Evolutionary conservation across 2,113 vertebrate genomes (phyloP), one percentile per base, ranked within the genome.

Genomic region (Pedionomus torquatus): DNA sequence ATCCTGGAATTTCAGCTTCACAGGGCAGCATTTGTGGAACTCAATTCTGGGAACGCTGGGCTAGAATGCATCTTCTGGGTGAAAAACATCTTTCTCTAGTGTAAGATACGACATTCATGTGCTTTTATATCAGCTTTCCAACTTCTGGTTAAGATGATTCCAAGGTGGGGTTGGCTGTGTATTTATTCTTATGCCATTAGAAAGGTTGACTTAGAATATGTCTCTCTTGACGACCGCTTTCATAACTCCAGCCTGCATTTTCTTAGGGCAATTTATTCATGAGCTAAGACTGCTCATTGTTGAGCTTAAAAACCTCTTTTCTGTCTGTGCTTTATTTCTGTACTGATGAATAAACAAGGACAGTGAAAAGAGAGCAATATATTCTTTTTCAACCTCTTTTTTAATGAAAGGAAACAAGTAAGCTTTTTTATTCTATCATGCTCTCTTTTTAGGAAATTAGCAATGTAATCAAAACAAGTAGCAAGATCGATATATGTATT

Each of bases 381-480:
- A 83, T 88, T 86, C 13, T 65, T 90, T 90, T 93, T 49, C 54
- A 90, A 37, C 5, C n/a, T 86, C 65, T 75, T 46, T 69, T 90
- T 76, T 86, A 65, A 65, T 90, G 33, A 76, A 80, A 31, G 24
- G 24, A 90, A 86, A 65, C 41, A 93, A 88, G 55, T 60, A 89
- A 78, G 30, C 3, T 80, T 77, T 94, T 92, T 83, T 64, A 49
- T 61, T 86, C 49, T 82, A 82, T 87, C 60, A 68, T 68, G 46
- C 16, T 84, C 4, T 90, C 11, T 43, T 82, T 85, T 33, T 87
- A 87, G 61, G 44, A 91, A 85, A 96, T 63, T 43, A 76, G 35
- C 93, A 90, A 96, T 74, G 33, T 77, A 89, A 87, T 87, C 74
- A 93, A 90, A 95, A 90, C 88, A 96, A 88, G 65, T 28, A 75